Evolutionary conservation across 2,888 invertebrate genomes (phyloP).

Genomic region (Limnephilus lunatus): DNA sequence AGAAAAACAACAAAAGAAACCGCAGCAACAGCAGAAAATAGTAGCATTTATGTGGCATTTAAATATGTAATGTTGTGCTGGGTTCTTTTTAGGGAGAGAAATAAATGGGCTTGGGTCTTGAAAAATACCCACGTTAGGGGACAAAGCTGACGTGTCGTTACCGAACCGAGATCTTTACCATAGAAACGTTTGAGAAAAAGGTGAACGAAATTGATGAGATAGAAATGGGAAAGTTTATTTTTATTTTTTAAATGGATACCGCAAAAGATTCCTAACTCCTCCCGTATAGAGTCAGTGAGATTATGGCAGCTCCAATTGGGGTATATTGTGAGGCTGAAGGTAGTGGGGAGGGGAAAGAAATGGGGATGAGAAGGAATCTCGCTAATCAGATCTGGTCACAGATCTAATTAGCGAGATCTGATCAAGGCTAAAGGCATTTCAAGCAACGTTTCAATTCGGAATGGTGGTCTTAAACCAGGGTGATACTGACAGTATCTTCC

Average conservation of each 20-base stretch:
- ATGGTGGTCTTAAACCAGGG: too few relatives aligned
- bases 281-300: too few relatives aligned
- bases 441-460: too few relatives aligned
- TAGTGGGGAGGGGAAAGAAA: too few relatives aligned
- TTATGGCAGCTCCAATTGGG: too few relatives aligned
- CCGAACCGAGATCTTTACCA: neutral
- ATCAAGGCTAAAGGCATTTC: too few relatives aligned
- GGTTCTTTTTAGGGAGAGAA: neutral
- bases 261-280: neutral
- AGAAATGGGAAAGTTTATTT: neutral
- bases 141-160: neutral
- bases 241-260: neutral
- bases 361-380: too few relatives aligned
- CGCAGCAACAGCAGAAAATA: neutral
- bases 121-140: neutral
- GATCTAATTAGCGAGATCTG: too few relatives aligned
- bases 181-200: neutral
- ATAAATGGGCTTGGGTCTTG: neutral
- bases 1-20: neutral
- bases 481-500: too few relatives aligned
- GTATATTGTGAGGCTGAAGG: too few relatives aligned
- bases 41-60: neutral
- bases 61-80: neutral
- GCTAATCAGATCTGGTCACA: too few relatives aligned
- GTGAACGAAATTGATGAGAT: neutral